Evolutionary conservation across 1,140 invertebrate species (phyloP).

Genomic region (Pinna nobilis): DNA sequence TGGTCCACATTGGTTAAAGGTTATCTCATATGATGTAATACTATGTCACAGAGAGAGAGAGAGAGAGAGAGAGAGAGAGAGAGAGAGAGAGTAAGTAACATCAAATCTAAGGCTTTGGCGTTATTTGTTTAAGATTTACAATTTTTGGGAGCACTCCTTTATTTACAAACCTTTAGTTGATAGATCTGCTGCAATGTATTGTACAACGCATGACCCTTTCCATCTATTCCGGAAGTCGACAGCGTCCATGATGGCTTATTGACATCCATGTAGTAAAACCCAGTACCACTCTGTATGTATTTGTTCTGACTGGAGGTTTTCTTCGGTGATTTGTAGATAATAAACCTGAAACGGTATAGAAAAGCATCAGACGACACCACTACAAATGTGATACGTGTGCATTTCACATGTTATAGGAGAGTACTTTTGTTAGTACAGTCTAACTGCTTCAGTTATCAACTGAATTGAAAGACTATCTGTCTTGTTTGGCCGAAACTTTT

Average conservation of each 20-base stretch:
- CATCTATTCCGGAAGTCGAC: slow-evolving; percentile 81
- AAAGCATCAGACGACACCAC: too few relatives aligned
- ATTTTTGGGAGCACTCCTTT: not conserved
- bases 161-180: slow-evolving; percentile 15
- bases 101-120: too few relatives aligned
- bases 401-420: too few relatives aligned
- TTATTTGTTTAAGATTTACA: not conserved
- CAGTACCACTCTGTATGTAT: slow-evolving; percentile 80
- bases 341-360: slow-evolving; percentile 80
- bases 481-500: too few relatives aligned
- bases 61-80: not conserved
- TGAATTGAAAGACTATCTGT: too few relatives aligned
- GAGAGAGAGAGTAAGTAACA: too few relatives aligned
- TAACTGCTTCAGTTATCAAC: too few relatives aligned
- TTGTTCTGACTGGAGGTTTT: slow-evolving; percentile 77
- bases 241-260: slow-evolving; percentile 79
- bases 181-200: slow-evolving; percentile 83
- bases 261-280: slow-evolving; percentile 83
- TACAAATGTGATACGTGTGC: too few relatives aligned
- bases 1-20: too few relatives aligned
- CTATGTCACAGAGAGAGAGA: not conserved
- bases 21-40: not conserved
- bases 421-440: too few relatives aligned
- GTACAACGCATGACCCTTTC: slow-evolving; percentile 82
- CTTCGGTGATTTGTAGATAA: slow-evolving; percentile 88